These are phyloP conservation scores for Labeo catla DNA, from an alignment of 2,113 vertebrate genomes.

Conservation along the genomic window DNA sequence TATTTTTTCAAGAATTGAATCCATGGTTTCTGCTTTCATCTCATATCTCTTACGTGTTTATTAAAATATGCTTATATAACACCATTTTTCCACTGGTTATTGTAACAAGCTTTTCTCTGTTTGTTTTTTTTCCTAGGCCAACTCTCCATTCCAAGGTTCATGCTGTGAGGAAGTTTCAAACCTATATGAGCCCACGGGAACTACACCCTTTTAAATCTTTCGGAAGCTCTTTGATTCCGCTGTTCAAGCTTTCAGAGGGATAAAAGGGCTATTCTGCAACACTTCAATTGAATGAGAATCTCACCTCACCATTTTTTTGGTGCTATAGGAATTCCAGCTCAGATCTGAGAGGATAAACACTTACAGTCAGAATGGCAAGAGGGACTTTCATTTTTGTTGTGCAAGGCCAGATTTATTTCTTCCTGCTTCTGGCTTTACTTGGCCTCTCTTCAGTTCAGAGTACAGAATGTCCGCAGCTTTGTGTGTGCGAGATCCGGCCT, in stretches of 20 bases:
- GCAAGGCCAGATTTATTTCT: conserved; percentile 75
- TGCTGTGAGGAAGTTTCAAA: conserved; percentile 41
- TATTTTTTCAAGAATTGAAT: background rate
- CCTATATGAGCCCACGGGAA: conserved; percentile 18
- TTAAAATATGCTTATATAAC: background rate
- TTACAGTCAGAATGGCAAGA: conserved; percentile 81
- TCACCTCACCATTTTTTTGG: conserved; percentile 56
- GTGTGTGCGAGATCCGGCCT: conserved; percentile 94
- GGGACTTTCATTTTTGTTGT: conserved; percentile 64
- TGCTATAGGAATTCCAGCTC: conserved; percentile 56
- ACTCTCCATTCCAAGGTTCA: conserved; percentile 50
- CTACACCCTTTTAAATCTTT: conserved; percentile 32
- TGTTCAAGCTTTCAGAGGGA: conserved; percentile 47
- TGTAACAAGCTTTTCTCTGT: conserved; percentile 30
- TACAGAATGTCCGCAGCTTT: conserved; percentile 92
- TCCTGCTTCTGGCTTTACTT: conserved; percentile 76
- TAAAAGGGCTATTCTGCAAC: conserved; percentile 50
- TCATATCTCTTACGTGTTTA: background rate
- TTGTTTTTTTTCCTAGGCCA: conserved; percentile 63
- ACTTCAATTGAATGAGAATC: conserved; percentile 70
- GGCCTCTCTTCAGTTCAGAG: conserved; percentile 78
- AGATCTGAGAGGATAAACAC: conserved; percentile 43
- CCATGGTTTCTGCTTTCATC: background rate
- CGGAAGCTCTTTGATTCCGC: conserved; percentile 31
- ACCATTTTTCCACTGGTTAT: background rate